These are phyloP conservation scores for Lycocorax pyrrhopterus DNA, from an alignment of 2,113 vertebrate genomes.

Conservation along the genomic window DNA sequence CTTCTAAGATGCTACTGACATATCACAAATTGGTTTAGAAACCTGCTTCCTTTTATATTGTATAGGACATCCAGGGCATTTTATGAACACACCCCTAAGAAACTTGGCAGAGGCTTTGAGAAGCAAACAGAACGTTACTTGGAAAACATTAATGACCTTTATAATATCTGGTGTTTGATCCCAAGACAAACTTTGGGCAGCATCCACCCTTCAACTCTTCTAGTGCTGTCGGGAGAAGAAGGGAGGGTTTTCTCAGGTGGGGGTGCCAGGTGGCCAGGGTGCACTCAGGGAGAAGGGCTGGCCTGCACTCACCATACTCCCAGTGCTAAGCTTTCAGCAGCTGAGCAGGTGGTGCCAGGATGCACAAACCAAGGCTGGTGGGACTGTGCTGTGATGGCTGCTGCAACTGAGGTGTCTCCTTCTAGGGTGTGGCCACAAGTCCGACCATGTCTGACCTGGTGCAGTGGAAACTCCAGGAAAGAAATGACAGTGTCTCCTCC, in stretches of 20 bases:
- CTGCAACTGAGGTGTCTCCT: rapidly evolving
- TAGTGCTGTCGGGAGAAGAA: not conserved
- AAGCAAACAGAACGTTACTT: constrained; percentile 41
- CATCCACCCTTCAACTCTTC: not conserved
- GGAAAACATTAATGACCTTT: constrained; percentile 59
- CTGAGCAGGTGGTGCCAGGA: not conserved
- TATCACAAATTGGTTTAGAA: constrained; percentile 22
- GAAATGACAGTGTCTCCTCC: not conserved
- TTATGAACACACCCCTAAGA: constrained; percentile 7
- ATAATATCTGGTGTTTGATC: constrained; percentile 35
- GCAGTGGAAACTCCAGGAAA: not conserved
- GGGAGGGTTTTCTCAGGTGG: not conserved
- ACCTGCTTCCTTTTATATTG: not conserved
- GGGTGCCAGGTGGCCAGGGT: not conserved
- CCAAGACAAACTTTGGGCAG: constrained; percentile 18
- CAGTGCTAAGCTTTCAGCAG: not conserved
- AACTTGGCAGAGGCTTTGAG: constrained; percentile 40
- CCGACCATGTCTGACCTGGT: not conserved
- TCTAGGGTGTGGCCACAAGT: not conserved
- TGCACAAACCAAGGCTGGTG: not conserved
- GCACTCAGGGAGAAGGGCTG: not conserved
- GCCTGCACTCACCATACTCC: not conserved
- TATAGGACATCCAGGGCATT: not conserved
- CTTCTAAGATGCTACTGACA: constrained; percentile 3
- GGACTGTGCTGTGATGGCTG: not conserved